Evolutionary conservation across 2,113 vertebrate genomes (phyloP).

Genomic region (Dendrocopos noguchii): DNA sequence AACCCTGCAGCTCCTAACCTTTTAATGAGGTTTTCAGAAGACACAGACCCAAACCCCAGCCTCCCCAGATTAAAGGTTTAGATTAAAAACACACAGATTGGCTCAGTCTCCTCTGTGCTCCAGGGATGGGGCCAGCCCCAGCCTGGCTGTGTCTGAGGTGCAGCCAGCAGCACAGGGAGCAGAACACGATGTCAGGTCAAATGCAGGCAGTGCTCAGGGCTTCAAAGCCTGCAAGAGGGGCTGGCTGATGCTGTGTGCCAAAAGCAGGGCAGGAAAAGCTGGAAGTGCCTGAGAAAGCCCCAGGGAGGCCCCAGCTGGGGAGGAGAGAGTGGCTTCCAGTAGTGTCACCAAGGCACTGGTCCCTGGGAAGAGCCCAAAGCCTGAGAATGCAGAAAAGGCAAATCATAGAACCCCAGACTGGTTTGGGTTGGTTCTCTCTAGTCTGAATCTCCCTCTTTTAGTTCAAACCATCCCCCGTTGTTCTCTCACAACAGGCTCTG

Average conservation of each 20-base stretch:
- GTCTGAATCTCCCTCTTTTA: neutral
- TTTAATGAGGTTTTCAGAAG: conserved; percentile 36
- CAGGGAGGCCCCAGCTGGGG: neutral
- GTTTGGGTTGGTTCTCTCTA: neutral
- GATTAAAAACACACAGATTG: conserved; percentile 27
- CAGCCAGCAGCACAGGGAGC: neutral
- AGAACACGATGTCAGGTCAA: neutral
- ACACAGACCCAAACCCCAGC: neutral
- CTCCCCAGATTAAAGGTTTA: neutral
- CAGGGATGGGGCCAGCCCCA: neutral
- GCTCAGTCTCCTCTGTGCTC: neutral
- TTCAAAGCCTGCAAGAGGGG: neutral
- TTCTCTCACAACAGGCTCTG: neutral
- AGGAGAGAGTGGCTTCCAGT: neutral
- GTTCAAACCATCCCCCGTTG: neutral
- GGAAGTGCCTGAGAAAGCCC: neutral
- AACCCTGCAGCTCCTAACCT: conserved; percentile 7
- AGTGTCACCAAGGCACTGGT: neutral
- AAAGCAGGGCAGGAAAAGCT: neutral
- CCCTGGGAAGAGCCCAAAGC: neutral
- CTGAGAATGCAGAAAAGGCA: neutral
- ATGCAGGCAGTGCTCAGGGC: neutral
- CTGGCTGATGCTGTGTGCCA: neutral
- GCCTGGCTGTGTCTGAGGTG: neutral
- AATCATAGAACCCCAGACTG: neutral